Evolutionary conservation across 1,140 invertebrate species (phyloP).

Genomic region (Cyclargus thomasi): DNA sequence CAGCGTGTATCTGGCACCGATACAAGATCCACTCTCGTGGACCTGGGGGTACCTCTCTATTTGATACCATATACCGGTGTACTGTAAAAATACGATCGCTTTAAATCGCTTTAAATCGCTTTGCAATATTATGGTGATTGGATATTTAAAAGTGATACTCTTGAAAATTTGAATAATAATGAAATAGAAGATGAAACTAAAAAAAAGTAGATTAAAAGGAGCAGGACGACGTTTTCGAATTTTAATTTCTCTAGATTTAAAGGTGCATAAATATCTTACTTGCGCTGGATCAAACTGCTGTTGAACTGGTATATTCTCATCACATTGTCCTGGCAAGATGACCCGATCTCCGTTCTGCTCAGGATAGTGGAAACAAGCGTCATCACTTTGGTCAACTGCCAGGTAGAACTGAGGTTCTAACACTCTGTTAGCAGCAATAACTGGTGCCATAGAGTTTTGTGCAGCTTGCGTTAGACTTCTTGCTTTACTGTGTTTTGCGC

Average conservation of each 20-base stretch:
- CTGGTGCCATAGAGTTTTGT: conserved; percentile 32
- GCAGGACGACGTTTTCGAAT: too few species aligned
- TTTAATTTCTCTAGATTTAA: too few species aligned
- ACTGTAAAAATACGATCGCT: conserved; percentile 46
- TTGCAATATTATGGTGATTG: background rate
- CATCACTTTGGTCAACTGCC: conserved; percentile 38
- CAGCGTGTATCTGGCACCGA: conserved; percentile 40
- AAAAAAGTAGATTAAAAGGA: too few species aligned
- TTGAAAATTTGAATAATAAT: too few species aligned
- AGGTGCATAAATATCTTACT: conserved; percentile 30
- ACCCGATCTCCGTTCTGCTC: conserved; percentile 32
- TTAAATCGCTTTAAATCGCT: too few species aligned
- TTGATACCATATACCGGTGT: conserved; percentile 58
- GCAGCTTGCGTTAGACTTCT: conserved; percentile 33
- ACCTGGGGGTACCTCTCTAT: conserved; percentile 47
- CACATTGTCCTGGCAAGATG: conserved; percentile 54
- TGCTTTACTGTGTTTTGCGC: conserved; percentile 52
- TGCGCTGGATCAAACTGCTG: conserved; percentile 33
- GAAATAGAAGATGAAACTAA: background rate
- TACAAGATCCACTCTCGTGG: conserved; percentile 38
- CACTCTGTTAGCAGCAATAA: conserved; percentile 37
- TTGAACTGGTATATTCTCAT: conserved; percentile 42
- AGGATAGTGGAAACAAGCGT: conserved; percentile 59
- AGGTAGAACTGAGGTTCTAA: conserved; percentile 43
- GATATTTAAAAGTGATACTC: too few species aligned